These are phyloP conservation scores for Tinea pellionella DNA, from an alignment of 2,888 invertebrate species.

Conservation along the genomic window DNA sequence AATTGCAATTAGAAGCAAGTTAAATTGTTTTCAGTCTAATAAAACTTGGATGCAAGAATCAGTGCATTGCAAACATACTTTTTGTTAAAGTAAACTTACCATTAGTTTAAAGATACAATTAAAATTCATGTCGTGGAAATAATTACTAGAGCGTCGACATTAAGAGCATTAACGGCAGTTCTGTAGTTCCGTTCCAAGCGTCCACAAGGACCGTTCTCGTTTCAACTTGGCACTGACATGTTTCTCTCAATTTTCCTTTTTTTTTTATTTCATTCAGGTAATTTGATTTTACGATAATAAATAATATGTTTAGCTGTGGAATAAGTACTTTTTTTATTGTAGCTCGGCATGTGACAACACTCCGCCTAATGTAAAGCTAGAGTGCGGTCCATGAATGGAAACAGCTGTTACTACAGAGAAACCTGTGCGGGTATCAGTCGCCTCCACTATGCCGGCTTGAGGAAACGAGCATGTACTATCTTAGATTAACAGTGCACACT, in stretches of 20 bases:
- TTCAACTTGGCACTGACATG: not conserved
- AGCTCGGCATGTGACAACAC: too few relatives aligned
- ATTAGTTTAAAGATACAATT: not conserved
- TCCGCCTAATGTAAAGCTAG: too few relatives aligned
- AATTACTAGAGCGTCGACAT: constrained; percentile 9
- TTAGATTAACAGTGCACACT: too few relatives aligned
- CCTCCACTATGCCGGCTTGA: too few relatives aligned
- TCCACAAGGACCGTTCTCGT: not conserved
- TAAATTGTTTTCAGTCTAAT: too few relatives aligned
- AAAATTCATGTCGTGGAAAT: constrained; percentile 13
- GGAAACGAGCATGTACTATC: too few relatives aligned
- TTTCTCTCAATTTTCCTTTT: not conserved
- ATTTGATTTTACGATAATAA: not conserved
- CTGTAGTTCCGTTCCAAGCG: not conserved
- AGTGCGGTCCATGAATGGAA: too few relatives aligned
- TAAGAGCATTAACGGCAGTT: constrained; percentile 11
- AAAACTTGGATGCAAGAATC: not conserved
- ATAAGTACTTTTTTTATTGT: too few relatives aligned
- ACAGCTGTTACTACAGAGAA: too few relatives aligned
- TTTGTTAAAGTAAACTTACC: not conserved
- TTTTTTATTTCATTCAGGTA: not conserved
- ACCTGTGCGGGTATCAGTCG: too few relatives aligned
- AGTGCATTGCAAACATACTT: constrained; percentile 1
- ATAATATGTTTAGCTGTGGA: too few relatives aligned
- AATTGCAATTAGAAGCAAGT: too few relatives aligned